Conservation (phyloP, 2,888 invertebrate species). For the Opisthograptis luteolata region DNA sequence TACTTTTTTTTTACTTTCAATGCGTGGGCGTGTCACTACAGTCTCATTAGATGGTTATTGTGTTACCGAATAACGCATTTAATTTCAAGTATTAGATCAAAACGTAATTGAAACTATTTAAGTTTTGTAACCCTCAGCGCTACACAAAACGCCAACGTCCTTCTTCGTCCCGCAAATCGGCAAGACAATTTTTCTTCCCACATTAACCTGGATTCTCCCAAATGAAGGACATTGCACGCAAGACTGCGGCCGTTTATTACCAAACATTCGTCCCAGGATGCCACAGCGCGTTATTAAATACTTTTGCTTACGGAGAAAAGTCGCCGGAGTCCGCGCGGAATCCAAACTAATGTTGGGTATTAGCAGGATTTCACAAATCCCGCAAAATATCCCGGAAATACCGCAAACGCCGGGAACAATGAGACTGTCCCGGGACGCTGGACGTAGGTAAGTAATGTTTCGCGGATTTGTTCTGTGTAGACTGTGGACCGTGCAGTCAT, state of each 20-base stretch:
- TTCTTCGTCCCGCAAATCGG: neutral
- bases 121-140: no score
- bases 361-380: constrained; percentile 42
- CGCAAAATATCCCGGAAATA: constrained; percentile 23
- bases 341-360: constrained; percentile 61
- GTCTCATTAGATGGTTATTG: no score
- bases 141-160: neutral
- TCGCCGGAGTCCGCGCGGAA: constrained; percentile 42
- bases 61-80: no score
- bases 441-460: constrained; percentile 39
- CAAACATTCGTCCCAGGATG: constrained; percentile 18
- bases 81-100: no score
- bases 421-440: constrained; percentile 38
- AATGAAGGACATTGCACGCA: neutral
- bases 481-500: constrained; percentile 4
- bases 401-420: constrained; percentile 42
- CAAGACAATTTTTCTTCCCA: neutral
- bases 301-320: constrained; percentile 45
- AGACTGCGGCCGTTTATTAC: constrained; percentile 5
- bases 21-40: no score
- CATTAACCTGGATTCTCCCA: neutral
- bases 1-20: no score
- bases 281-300: constrained; percentile 38
- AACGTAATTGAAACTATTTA: no score
- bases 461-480: constrained; percentile 33